These are phyloP conservation scores for Hofmannophila pseudospretella DNA, from an alignment of 2,888 invertebrate species.

Conservation along the genomic window DNA sequence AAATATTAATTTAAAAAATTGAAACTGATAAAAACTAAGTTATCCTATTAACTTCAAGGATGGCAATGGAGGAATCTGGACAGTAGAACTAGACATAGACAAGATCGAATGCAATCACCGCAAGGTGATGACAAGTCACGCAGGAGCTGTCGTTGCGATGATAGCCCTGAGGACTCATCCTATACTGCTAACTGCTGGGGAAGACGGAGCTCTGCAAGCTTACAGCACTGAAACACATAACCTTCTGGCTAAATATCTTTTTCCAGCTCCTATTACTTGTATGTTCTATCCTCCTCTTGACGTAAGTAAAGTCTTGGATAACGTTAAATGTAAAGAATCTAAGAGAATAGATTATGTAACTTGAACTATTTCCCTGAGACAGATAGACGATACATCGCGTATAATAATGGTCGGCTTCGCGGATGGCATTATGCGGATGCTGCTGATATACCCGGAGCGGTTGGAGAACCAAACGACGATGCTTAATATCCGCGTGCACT, in stretches of 20 bases:
- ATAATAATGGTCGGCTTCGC: slow-evolving; percentile 83
- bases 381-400: slow-evolving; percentile 81
- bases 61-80: slow-evolving; percentile 87
- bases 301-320: too few relatives aligned
- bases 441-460: slow-evolving; percentile 54
- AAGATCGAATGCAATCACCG: slow-evolving; percentile 57
- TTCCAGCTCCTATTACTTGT: slow-evolving; percentile 72
- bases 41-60: slow-evolving; percentile 82
- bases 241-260: slow-evolving; percentile 78
- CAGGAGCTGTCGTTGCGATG: slow-evolving; percentile 84
- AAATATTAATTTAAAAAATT: neutral
- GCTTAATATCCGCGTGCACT: slow-evolving; percentile 50
- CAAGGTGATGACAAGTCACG: slow-evolving; percentile 83
- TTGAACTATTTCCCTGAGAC: too few relatives aligned
- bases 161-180: slow-evolving; percentile 83
- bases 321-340: too few relatives aligned
- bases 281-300: slow-evolving; percentile 84
- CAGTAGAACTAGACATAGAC: slow-evolving; percentile 63
- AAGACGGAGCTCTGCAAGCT: slow-evolving; percentile 84
- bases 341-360: too few relatives aligned
- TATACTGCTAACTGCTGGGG: slow-evolving; percentile 84
- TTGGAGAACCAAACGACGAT: slow-evolving; percentile 29
- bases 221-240: slow-evolving; percentile 81
- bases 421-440: slow-evolving; percentile 83
- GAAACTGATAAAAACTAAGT: too few relatives aligned